Percentiles rank a stretch among this genome's conserved stretches.
phyloP scores from a whole-genome alignment of 2,113 vertebrate species.

The Amia ocellicauda region DNA sequence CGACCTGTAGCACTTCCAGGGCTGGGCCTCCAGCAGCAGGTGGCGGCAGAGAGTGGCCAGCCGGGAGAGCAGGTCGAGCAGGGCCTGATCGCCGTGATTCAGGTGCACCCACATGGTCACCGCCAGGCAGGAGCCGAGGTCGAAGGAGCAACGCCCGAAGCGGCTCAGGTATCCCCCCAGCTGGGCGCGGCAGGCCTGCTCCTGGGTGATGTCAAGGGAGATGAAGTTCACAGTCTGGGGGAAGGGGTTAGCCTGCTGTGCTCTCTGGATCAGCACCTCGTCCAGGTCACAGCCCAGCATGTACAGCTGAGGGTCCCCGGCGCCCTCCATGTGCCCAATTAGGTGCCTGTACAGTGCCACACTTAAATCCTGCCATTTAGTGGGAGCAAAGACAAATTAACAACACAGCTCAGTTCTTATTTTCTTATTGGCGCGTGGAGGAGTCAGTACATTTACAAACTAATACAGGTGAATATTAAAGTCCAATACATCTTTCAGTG shows the following conservation, averaged over 20 bases:
- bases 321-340: slow-evolving; percentile 31
- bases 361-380: slow-evolving; percentile 75
- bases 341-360: slow-evolving; percentile 82
- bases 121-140: slow-evolving; percentile 82
- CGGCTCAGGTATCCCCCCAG: slow-evolving; percentile 63
- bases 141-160: slow-evolving; percentile 67
- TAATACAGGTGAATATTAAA: too few species aligned
- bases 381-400: slow-evolving; percentile 17
- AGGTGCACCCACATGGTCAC: slow-evolving; percentile 97
- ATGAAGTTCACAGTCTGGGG: slow-evolving; percentile 72
- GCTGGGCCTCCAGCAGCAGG: slow-evolving; percentile 86
- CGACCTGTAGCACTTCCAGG: slow-evolving; percentile 88
- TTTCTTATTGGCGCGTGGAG: too few species aligned
- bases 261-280: slow-evolving; percentile 68
- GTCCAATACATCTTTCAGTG: too few species aligned
- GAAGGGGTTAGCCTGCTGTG: slow-evolving; percentile 71
- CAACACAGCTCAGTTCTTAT: too few species aligned
- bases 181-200: slow-evolving; percentile 34
- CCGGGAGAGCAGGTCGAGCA: slow-evolving; percentile 70
- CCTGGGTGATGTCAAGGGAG: slow-evolving; percentile 76
- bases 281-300: slow-evolving; percentile 90
- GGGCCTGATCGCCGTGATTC: slow-evolving; percentile 79
- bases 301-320: slow-evolving; percentile 35
- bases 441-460: too few species aligned
- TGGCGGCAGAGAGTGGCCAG: slow-evolving; percentile 70